phyloP scores from a whole-genome alignment of 2,113 vertebrate genomes.

The Smithornis capensis region DNA sequence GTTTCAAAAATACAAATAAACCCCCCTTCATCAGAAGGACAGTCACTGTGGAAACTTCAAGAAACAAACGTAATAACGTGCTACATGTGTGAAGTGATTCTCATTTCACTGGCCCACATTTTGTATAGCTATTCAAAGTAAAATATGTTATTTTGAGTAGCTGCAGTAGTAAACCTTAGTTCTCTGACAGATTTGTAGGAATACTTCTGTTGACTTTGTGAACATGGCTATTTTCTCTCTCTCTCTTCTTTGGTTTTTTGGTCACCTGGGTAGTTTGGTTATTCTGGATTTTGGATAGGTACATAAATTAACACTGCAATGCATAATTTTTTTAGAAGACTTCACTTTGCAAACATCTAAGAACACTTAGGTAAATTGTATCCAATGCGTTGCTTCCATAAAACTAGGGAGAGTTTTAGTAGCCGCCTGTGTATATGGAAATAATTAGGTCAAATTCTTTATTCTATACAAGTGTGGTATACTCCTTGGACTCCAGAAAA shows the following conservation, averaged over 20 bases:
- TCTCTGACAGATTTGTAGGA: background rate
- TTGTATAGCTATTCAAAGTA: background rate
- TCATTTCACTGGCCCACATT: accelerated
- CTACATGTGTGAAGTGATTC: background rate
- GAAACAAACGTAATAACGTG: background rate
- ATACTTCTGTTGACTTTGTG: background rate
- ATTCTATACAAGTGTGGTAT: background rate
- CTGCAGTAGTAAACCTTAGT: background rate
- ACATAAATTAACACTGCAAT: background rate
- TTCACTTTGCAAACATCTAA: background rate
- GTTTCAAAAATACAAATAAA: background rate
- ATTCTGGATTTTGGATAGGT: background rate
- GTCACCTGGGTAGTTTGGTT: background rate
- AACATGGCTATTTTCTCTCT: background rate
- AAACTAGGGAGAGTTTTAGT: background rate
- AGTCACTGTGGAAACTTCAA: background rate
- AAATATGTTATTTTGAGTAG: background rate
- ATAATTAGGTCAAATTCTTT: background rate
- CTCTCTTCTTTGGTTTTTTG: too few species aligned
- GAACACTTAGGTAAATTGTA: background rate
- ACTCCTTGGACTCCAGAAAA: background rate
- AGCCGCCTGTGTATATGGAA: background rate
- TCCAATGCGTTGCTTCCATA: background rate
- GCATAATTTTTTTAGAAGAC: background rate
- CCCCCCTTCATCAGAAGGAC: background rate